Conservation (phyloP, 2,888 invertebrate species). For the Malthinus seriepunctatus region DNA sequence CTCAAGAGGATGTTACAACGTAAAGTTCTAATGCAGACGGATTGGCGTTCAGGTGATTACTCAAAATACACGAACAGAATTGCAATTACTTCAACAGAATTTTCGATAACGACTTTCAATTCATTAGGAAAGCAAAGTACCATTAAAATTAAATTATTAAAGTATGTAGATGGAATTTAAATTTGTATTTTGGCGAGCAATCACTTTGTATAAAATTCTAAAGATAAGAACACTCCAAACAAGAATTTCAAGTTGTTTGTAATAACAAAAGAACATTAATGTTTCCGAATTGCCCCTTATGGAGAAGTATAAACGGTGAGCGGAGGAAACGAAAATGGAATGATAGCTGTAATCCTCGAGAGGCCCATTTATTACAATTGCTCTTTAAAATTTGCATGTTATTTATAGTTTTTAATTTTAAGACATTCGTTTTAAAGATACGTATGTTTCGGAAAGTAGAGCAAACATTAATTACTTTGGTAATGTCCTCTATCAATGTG, state of each 20-base stretch:
- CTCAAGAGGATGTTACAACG: conserved; percentile 34
- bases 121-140: conserved; percentile 11
- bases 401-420: conserved; percentile 1
- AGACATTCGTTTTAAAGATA: background rate
- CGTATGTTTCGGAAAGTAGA: background rate
- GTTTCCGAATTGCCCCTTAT: conserved; percentile 39
- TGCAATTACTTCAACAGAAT: conserved; percentile 23
- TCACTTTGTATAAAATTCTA: background rate
- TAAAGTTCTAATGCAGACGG: conserved; percentile 35
- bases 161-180: conserved; percentile 1
- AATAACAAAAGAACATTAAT: conserved; percentile 46
- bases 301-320: conserved; percentile 30
- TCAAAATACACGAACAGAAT: conserved; percentile 32
- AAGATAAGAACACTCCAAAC: conserved; percentile 4
- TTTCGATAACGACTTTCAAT: conserved; percentile 22
- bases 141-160: conserved; percentile 7
- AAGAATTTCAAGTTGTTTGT: conserved; percentile 34
- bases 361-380: conserved; percentile 33
- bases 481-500: too few species aligned
- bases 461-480: background rate
- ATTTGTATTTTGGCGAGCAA: background rate
- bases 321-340: conserved; percentile 32
- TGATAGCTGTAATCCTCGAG: conserved; percentile 31
- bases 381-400: conserved; percentile 22
- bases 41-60: conserved; percentile 38